Conservation (phyloP, 2,113 vertebrate genomes). For the Phyllostomus hastatus region DNA sequence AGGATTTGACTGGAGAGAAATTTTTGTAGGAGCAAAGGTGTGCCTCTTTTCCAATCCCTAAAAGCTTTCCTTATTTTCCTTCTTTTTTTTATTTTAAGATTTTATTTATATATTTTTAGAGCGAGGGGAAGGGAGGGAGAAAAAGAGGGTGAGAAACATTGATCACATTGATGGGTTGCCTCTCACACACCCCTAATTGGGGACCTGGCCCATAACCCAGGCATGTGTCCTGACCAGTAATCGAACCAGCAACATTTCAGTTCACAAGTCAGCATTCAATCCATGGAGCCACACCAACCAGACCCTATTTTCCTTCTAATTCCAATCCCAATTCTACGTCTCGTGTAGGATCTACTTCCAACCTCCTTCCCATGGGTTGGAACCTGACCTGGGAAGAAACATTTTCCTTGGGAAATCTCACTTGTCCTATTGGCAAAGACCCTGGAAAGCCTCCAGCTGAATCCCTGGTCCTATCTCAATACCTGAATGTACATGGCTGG, state of each 20-base stretch:
- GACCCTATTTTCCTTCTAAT: neutral
- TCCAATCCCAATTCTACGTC: neutral
- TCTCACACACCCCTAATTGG: no score
- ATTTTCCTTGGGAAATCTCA: neutral
- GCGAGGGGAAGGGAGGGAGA: no score
- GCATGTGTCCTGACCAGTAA: no score
- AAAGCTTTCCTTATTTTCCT: neutral
- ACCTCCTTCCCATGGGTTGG: neutral
- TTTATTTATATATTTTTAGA: no score
- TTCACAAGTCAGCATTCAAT: no score
- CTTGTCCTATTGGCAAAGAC: neutral
- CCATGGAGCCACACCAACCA: no score
- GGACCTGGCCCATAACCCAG: no score
- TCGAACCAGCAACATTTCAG: no score
- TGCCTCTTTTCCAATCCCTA: neutral
- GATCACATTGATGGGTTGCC: no score
- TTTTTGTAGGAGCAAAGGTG: neutral
- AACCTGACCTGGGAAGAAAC: neutral
- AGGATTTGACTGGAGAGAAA: neutral
- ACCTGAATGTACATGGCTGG: neutral
- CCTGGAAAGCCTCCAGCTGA: neutral
- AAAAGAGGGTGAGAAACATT: no score
- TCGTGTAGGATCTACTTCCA: neutral
- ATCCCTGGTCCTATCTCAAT: neutral
- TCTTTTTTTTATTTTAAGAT: no score